Conservation (phyloP, 2,113 vertebrate species). For the Tetrax tetrax region DNA sequence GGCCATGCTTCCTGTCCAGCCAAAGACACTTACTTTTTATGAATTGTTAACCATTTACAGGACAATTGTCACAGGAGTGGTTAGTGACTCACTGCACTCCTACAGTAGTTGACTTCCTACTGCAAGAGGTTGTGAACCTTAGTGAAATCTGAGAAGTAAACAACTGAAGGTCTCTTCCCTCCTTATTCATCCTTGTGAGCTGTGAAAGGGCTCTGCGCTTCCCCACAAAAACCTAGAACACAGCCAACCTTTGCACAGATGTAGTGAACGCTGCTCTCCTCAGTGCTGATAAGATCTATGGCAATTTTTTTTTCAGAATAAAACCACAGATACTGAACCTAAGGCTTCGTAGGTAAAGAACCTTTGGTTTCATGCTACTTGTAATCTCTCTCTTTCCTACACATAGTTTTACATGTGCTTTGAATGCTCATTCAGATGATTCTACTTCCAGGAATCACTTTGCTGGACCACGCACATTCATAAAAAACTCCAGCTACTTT, state of each 20-base stretch:
- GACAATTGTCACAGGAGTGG: neutral
- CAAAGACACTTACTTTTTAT: neutral
- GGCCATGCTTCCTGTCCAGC: neutral
- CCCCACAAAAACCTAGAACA: neutral
- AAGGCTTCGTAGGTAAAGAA: neutral
- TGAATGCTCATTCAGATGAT: neutral
- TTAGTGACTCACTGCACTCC: neutral
- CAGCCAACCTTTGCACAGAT: neutral
- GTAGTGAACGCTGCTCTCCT: neutral
- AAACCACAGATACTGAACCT: neutral
- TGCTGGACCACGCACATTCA: neutral
- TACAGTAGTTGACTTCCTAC: neutral
- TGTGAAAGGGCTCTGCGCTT: neutral
- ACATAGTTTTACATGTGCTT: neutral
- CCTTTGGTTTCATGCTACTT: neutral
- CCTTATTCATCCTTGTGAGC: neutral
- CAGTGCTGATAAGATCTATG: neutral
- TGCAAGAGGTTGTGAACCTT: neutral
- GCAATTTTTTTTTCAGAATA: neutral
- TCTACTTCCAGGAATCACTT: neutral
- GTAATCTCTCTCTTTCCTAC: neutral
- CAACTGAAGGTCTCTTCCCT: neutral
- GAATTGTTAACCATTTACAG: slow-evolving; percentile 19
- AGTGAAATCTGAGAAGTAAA: neutral
- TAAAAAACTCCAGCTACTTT: neutral